Percentiles rank a stretch among this genome's conserved stretches.
Conservation (phyloP, 2,113 vertebrate species). For the Embiotoca jacksoni region DNA sequence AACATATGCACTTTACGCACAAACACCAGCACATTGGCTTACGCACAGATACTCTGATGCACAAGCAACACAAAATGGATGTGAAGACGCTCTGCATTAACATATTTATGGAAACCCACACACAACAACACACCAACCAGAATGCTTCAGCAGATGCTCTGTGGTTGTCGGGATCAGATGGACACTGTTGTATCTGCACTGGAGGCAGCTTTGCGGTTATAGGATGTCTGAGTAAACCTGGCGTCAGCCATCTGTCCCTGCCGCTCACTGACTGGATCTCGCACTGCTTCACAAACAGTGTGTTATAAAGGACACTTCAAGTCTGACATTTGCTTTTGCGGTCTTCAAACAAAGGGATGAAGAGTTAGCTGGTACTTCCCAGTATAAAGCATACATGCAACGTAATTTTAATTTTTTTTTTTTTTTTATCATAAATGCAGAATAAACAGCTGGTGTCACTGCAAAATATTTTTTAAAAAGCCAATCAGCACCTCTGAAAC, state of each 20-base stretch:
- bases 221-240: slow-evolving; percentile 59
- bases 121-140: slow-evolving; percentile 13
- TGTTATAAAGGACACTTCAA: background rate
- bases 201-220: slow-evolving; percentile 53
- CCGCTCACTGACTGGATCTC: slow-evolving; percentile 29
- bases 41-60: background rate
- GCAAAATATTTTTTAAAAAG: too few relatives aligned
- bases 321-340: background rate
- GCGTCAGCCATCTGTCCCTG: slow-evolving; percentile 66
- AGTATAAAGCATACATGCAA: background rate
- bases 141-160: slow-evolving; percentile 64
- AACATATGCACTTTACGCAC: slow-evolving; percentile 11
- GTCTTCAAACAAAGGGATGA: slow-evolving; percentile 1
- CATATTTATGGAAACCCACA: background rate
- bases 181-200: slow-evolving; percentile 48
- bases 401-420: slow-evolving; percentile 3
- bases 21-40: background rate
- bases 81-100: background rate
- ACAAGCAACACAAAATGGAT: slow-evolving; percentile 4
- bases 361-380: background rate
- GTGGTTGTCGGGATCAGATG: slow-evolving; percentile 63
- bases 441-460: background rate
- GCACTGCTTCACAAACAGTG: background rate
- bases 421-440: background rate
- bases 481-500: background rate